phyloP scores from a whole-genome alignment of 2,113 vertebrate genomes.

The Lophius piscatorius region DNA sequence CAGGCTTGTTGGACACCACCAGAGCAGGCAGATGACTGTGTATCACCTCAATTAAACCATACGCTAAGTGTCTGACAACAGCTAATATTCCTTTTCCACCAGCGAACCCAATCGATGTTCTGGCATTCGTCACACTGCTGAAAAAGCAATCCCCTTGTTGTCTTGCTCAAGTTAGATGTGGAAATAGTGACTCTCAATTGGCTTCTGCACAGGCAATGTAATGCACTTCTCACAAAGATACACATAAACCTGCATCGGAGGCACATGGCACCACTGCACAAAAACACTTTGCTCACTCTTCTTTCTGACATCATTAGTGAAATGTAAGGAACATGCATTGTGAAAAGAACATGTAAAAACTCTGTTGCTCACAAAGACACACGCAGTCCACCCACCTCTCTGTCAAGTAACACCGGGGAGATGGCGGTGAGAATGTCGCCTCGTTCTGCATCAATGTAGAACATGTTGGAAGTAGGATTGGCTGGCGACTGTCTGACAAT shows the following conservation, averaged over 20 bases:
- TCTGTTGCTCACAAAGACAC: not conserved
- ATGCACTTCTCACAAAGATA: conserved; percentile 28
- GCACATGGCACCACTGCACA: not conserved
- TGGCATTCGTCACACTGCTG: conserved; percentile 74
- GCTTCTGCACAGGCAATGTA: conserved; percentile 41
- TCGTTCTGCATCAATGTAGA: conserved; percentile 95
- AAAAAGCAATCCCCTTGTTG: conserved; percentile 81
- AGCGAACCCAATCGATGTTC: conserved; percentile 79
- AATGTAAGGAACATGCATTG: not conserved
- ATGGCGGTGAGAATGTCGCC: conserved; percentile 96
- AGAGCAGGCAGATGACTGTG: conserved; percentile 71
- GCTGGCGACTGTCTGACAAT: conserved; percentile 93
- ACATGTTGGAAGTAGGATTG: conserved; percentile 97
- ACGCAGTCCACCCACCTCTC: conserved; percentile 84
- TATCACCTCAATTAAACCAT: conserved; percentile 82
- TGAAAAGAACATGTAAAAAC: not conserved
- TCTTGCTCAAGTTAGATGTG: conserved; percentile 60
- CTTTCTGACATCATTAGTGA: not conserved
- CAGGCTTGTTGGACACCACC: conserved; percentile 77
- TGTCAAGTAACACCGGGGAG: conserved; percentile 87
- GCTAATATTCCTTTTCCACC: conserved; percentile 81
- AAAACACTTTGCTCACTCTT: not conserved
- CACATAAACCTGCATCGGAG: conserved; percentile 2
- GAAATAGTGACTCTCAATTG: conserved; percentile 49
- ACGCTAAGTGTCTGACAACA: conserved; percentile 82